phyloP scores from a whole-genome alignment of 2,113 vertebrate genomes.

The Alaudala cheleensis region DNA sequence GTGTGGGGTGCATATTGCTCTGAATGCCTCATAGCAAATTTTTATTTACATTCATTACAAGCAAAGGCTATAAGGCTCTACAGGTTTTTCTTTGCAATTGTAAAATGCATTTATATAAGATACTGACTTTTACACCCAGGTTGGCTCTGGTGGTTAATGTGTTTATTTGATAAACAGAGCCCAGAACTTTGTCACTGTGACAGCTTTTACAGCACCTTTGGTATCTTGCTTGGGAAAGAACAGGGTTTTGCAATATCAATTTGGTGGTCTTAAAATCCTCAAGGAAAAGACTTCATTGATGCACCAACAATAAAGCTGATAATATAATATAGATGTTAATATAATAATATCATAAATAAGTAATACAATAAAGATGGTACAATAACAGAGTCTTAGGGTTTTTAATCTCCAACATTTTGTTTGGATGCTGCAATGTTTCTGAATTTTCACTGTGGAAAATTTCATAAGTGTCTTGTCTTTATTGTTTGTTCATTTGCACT shows the following conservation, averaged over 20 bases:
- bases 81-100: neutral
- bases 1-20: neutral
- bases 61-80: neutral
- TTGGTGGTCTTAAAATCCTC: neutral
- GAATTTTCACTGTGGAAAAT: constrained; percentile 36
- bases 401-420: constrained; percentile 36
- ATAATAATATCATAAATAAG: neutral
- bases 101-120: neutral
- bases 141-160: neutral
- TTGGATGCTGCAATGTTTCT: constrained; percentile 1
- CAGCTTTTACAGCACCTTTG: neutral
- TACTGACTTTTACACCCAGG: neutral
- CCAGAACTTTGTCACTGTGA: neutral
- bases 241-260: neutral
- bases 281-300: neutral
- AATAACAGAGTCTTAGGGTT: neutral
- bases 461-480: constrained; percentile 61
- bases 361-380: neutral
- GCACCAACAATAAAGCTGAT: neutral
- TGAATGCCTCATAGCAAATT: neutral
- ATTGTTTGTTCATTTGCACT: constrained; percentile 53
- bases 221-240: neutral
- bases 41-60: neutral
- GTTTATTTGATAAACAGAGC: neutral
- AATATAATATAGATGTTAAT: neutral